These are phyloP conservation scores for Cyrtodaria siliqua DNA, from an alignment of 2,888 invertebrate species.

Conservation along the genomic window DNA sequence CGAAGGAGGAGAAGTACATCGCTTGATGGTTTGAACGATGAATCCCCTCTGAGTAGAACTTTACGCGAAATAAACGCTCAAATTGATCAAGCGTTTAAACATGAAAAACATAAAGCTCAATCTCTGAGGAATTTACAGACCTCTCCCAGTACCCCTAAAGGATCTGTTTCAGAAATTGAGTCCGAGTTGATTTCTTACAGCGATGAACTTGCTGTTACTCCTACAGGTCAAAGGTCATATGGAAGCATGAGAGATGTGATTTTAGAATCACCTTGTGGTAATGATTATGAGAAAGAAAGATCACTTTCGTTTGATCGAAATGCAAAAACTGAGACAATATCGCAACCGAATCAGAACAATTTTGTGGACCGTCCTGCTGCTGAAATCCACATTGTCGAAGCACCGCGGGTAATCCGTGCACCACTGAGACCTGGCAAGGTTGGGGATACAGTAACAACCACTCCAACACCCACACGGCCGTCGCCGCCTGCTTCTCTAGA, in stretches of 20 bases:
- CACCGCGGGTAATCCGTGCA: constrained; percentile 67
- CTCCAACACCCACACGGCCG: constrained; percentile 50
- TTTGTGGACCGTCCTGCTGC: constrained; percentile 68
- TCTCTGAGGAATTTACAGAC: constrained; percentile 50
- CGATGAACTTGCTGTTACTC: constrained; percentile 50
- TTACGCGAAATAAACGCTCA: constrained; percentile 79
- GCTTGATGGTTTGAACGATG: constrained; percentile 75
- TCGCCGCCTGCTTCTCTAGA: constrained; percentile 55
- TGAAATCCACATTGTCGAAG: constrained; percentile 69
- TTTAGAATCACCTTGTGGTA: background rate
- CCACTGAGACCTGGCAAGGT: constrained; percentile 51
- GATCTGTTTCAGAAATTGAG: constrained; percentile 23
- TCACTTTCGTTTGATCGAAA: background rate
- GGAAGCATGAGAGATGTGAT: constrained; percentile 56
- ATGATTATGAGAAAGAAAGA: background rate
- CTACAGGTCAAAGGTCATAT: constrained; percentile 57
- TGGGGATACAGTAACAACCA: constrained; percentile 6
- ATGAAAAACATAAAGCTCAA: constrained; percentile 65
- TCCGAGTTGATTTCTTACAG: constrained; percentile 52
- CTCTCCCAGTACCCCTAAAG: constrained; percentile 19
- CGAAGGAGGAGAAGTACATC: constrained; percentile 76
- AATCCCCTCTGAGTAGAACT: constrained; percentile 75
- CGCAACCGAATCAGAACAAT: constrained; percentile 45
- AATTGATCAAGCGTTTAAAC: constrained; percentile 79
- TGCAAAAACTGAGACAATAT: background rate